These are phyloP conservation scores for Seira sanloemensis DNA, from an alignment of 2,888 invertebrate species.

Conservation along the genomic window DNA sequence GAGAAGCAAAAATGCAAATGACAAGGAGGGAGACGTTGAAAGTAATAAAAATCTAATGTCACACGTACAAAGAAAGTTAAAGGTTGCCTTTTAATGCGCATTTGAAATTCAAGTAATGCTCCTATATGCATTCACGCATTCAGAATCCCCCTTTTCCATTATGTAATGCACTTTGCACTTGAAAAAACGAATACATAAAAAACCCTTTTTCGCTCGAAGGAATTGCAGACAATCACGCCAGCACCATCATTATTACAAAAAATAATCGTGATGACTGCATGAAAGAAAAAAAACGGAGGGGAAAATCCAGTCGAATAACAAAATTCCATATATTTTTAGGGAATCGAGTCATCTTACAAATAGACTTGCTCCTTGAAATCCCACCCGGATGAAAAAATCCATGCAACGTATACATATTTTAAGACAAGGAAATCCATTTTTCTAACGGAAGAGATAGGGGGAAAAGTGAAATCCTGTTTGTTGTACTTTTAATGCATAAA, in stretches of 20 bases:
- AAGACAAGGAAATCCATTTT: too few species aligned
- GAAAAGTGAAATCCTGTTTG: conserved; percentile 47
- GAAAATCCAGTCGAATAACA: conserved; percentile 17
- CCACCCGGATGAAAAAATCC: too few species aligned
- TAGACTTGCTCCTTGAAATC: conserved; percentile 21
- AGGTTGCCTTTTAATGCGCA: conserved; percentile 44
- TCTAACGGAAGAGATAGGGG: not conserved
- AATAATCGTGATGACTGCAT: conserved; percentile 38
- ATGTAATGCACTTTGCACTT: too few species aligned
- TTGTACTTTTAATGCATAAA: too few species aligned
- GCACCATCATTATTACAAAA: conserved; percentile 30
- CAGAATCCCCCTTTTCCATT: too few species aligned
- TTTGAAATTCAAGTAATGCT: not conserved
- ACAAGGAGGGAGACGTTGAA: conserved; percentile 21
- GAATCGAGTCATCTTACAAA: conserved; percentile 32
- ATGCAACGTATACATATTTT: too few species aligned
- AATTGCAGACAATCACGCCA: conserved; percentile 55
- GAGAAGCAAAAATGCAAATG: not conserved
- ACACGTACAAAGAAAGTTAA: conserved; percentile 43
- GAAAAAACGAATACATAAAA: conserved; percentile 23
- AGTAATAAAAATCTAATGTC: conserved; percentile 49
- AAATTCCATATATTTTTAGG: not conserved
- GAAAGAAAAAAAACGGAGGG: conserved; percentile 20
- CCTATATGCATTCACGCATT: not conserved
- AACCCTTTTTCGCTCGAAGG: conserved; percentile 35